Conservation (phyloP, 2,113 vertebrate genomes). For the Steatornis caripensis region DNA sequence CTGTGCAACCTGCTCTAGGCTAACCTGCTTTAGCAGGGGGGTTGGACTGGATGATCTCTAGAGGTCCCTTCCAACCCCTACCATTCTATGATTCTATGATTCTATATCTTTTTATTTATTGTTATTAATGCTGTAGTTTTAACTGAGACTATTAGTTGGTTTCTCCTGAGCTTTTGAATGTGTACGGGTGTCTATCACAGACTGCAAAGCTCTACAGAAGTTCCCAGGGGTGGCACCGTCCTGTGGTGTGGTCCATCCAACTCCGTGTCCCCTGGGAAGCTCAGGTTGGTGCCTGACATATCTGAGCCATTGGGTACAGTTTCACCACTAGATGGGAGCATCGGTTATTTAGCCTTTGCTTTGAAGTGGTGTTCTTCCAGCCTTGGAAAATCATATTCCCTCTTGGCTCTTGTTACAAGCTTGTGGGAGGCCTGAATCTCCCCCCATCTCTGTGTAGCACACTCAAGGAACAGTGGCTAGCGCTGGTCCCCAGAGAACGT, state of each 20-base stretch:
- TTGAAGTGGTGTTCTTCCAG: background rate
- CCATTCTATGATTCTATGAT: too few species aligned
- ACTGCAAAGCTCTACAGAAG: background rate
- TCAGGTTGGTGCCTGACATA: background rate
- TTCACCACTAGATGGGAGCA: conserved; percentile 47
- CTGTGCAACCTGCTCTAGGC: too few species aligned
- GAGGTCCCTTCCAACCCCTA: too few species aligned
- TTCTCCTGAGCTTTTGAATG: background rate
- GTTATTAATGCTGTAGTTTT: background rate
- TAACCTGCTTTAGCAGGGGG: too few species aligned
- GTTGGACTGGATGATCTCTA: too few species aligned
- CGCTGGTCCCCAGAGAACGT: background rate
- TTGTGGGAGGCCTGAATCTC: background rate
- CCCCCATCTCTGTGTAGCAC: rapidly evolving
- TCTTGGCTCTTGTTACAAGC: background rate
- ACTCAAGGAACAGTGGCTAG: background rate
- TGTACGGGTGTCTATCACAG: background rate
- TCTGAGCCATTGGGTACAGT: background rate
- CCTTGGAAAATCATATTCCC: background rate
- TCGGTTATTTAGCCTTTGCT: conserved; percentile 3
- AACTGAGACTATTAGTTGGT: background rate
- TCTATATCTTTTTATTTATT: background rate
- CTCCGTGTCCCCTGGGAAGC: background rate
- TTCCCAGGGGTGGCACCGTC: background rate
- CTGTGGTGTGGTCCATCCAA: background rate